phyloP scores from a whole-genome alignment of 2,113 vertebrate genomes.

The Ceyx margarethae region DNA sequence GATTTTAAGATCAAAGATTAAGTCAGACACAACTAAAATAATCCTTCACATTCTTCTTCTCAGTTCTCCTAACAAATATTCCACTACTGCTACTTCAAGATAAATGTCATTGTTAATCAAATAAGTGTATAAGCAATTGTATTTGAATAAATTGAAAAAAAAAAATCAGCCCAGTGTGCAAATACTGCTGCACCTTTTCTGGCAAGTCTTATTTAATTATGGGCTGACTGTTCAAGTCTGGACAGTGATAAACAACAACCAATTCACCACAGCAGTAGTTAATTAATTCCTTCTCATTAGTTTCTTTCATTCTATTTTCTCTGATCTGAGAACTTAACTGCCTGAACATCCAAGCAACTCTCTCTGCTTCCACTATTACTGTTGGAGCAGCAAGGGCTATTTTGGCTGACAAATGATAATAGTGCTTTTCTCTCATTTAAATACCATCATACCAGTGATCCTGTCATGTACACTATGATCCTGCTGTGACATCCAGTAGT shows the following conservation, averaged over 20 bases:
- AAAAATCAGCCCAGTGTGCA: not conserved
- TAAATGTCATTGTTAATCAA: not conserved
- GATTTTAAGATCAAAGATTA: not conserved
- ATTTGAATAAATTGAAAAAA: not conserved
- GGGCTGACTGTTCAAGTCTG: not conserved
- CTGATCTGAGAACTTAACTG: not conserved
- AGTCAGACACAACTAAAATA: not conserved
- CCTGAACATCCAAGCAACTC: not conserved
- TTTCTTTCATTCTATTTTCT: not conserved
- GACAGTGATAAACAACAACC: not conserved
- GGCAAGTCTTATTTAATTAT: not conserved
- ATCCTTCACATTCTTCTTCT: not conserved
- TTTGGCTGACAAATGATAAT: not conserved
- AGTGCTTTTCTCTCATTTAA: not conserved
- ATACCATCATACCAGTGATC: not conserved
- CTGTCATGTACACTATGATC: too few relatives aligned
- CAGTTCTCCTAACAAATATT: not conserved
- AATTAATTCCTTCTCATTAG: not conserved
- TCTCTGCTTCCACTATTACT: not conserved
- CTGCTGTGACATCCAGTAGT: not conserved
- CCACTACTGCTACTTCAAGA: not conserved
- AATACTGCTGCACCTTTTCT: not conserved
- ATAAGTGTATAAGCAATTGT: not conserved
- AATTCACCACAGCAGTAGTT: not conserved
- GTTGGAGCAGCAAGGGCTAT: fast-evolving